Percentiles rank a stretch among this genome's conserved stretches.
These are phyloP conservation scores for Spisula subtruncata DNA, from an alignment of 2,888 invertebrate genomes.

Conservation along the genomic window DNA sequence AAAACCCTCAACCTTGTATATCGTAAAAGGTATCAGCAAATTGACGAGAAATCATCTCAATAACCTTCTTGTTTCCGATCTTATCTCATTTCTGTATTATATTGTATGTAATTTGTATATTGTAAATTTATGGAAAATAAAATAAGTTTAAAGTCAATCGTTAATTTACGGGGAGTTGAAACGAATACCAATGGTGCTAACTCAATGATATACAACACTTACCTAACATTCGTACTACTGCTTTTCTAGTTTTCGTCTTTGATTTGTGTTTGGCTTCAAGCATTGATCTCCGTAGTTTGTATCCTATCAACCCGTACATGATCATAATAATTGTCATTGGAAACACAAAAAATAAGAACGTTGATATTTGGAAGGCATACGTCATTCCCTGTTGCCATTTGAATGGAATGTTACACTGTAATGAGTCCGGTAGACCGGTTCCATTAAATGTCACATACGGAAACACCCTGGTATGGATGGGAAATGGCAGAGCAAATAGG, in stretches of 20 bases:
- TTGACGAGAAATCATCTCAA: too few relatives aligned
- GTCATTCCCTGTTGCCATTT: conserved; percentile 78
- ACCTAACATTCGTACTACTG: conserved; percentile 84
- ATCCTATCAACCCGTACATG: conserved; percentile 90
- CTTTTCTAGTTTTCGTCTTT: conserved; percentile 74
- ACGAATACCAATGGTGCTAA: too few relatives aligned
- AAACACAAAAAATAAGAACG: conserved; percentile 93
- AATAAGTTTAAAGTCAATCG: too few relatives aligned
- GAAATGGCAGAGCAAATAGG: conserved; percentile 90
- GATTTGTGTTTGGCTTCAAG: conserved; percentile 69
- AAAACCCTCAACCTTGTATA: too few relatives aligned
- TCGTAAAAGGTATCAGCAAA: too few relatives aligned
- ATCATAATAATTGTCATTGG: conserved; percentile 92
- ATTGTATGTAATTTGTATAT: too few relatives aligned
- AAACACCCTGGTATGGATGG: conserved; percentile 82
- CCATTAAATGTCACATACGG: conserved; percentile 74
- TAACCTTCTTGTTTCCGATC: too few relatives aligned
- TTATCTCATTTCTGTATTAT: too few relatives aligned
- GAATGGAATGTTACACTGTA: conserved; percentile 82
- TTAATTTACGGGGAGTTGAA: too few relatives aligned
- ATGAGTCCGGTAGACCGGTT: conserved; percentile 77
- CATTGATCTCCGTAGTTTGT: conserved; percentile 79
- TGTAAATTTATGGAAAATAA: too few relatives aligned
- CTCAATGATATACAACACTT: conserved; percentile 29
- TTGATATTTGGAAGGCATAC: conserved; percentile 92